These are phyloP conservation scores for Merodon equestris DNA, from an alignment of 2,888 invertebrate species.

Conservation along the genomic window DNA sequence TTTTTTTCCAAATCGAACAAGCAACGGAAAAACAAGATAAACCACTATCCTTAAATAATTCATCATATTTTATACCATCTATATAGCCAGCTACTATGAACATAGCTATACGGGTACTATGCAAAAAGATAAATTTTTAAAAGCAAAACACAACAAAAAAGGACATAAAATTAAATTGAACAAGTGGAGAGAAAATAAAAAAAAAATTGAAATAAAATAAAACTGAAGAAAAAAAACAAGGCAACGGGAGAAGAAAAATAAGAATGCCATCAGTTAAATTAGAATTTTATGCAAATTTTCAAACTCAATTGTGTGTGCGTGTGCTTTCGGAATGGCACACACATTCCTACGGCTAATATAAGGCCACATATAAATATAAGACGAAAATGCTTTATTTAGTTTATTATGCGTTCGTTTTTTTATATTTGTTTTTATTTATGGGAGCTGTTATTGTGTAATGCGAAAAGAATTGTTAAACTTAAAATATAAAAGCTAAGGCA, in stretches of 20 bases:
- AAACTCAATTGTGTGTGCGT: conserved; percentile 43
- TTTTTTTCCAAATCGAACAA: conserved; percentile 19
- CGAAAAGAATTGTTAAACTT: too few relatives aligned
- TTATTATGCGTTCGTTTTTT: neutral
- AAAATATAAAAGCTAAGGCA: too few relatives aligned
- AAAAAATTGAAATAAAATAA: conserved; percentile 50
- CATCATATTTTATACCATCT: too few relatives aligned
- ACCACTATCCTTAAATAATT: too few relatives aligned
- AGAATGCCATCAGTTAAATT: conserved; percentile 62
- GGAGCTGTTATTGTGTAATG: too few relatives aligned
- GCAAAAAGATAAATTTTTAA: conserved; percentile 25
- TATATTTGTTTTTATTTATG: conserved; percentile 3
- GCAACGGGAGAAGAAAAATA: conserved; percentile 14
- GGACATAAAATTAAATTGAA: too few relatives aligned
- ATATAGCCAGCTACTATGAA: neutral
- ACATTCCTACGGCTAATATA: conserved; percentile 1
- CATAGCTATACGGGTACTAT: conserved; percentile 26
- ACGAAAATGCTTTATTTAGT: neutral
- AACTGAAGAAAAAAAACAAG: conserved; percentile 42
- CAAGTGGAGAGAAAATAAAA: conserved; percentile 25
- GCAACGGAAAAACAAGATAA: too few relatives aligned
- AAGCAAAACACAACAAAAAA: neutral
- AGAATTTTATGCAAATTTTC: conserved; percentile 68
- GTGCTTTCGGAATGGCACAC: conserved; percentile 14
- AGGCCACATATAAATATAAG: neutral